Base-by-base conservation (phyloP, 1,140 invertebrate genomes). In the Atta texana region DNA sequence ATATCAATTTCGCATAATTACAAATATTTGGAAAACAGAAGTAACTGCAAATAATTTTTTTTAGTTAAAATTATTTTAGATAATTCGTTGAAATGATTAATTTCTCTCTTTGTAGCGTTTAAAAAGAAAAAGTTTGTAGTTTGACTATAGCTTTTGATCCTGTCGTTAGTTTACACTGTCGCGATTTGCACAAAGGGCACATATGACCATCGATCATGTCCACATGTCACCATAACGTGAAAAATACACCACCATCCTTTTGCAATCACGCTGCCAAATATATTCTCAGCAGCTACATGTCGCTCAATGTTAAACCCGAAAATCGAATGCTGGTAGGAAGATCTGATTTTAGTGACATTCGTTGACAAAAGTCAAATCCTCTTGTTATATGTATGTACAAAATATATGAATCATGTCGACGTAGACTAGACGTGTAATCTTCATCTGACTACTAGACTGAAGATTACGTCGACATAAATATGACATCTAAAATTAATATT, bases 121-220 rank as follows among this genome's bases (percentile, higher is more conserved):
- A 24, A 0, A 75, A 51, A 24, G 49, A 55, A 39, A 74, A 49
- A 21, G 39, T 61, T 12, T 3, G 31, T n/a, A 44, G 49, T 68
- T 44, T 34, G 39, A 61, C 55, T 31, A 28, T 51, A 44, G 63
- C 63, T 63, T 80, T 86, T 80, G 75, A 84, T 75, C n/a, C 5
- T 10, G 34, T 63, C 39, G 55, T 24, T 84, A 75, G 28, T 75
- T 77, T 63, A 72, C 71, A 64, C 39, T 28, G 57, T 39, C 64
- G 7, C 51, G 55, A 72, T 89, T 85, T 44, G 49, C 64, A 31
- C 34, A 76, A 86, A 86, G 69, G 28, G 76, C 8, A 39, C 49
- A 57, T 78, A 31, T 78, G 66, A 74, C 57, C 87, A 91, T 91
- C 89, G 89, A 91, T 91, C 89, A 91, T 64, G 66, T 82, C 66